Conservation (phyloP, 2,888 invertebrate genomes). For the Cosmopolites sordidus region DNA sequence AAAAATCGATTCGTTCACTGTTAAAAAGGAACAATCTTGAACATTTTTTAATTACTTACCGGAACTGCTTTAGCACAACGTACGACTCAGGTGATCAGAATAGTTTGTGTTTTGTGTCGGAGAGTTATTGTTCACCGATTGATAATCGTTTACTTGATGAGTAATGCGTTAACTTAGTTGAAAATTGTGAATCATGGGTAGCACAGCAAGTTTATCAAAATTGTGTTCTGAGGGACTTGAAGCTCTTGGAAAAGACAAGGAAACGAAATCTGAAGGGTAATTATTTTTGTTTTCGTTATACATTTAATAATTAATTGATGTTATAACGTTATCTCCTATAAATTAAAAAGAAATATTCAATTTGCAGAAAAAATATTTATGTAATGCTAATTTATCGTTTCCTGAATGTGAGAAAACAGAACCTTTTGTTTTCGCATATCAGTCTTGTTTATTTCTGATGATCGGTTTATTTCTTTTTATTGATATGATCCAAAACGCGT, state of each 20-base stretch:
- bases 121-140: neutral
- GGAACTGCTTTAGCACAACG: neutral
- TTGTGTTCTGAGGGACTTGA: conserved; percentile 30
- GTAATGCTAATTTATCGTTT: too few species aligned
- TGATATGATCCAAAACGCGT: too few species aligned
- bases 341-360: too few species aligned
- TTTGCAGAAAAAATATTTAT: too few species aligned
- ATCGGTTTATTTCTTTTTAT: too few species aligned
- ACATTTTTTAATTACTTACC: neutral
- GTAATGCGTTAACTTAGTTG: too few species aligned
- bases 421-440: too few species aligned
- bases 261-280: conserved; percentile 8
- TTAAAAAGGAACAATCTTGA: neutral
- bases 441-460: too few species aligned
- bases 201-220: conserved; percentile 33
- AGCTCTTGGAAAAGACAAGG: conserved; percentile 6
- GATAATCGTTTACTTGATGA: too few species aligned
- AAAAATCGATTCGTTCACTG: neutral
- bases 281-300: neutral
- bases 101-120: conserved; percentile 2
- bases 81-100: neutral
- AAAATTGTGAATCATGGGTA: conserved; percentile 28
- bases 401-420: too few species aligned
- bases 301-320: too few species aligned
- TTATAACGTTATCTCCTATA: too few species aligned